These are phyloP conservation scores for Stegastes partitus DNA, from an alignment of 2,113 vertebrate genomes.

Conservation along the genomic window DNA sequence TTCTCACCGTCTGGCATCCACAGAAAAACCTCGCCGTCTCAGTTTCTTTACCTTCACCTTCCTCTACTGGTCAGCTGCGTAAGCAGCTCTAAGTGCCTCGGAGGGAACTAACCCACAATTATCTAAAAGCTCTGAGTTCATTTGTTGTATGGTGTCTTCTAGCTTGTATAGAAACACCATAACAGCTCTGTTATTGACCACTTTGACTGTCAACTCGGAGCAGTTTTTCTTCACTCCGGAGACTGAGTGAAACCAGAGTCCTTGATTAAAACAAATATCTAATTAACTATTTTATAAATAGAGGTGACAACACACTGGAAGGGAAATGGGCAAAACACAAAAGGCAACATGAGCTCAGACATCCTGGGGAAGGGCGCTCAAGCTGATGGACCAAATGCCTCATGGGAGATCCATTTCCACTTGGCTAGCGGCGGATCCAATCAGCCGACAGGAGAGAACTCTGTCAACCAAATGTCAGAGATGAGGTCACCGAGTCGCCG, in stretches of 20 bases:
- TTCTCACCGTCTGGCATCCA: not conserved
- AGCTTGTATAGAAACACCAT: slow-evolving; percentile 4
- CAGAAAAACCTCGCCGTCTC: not conserved
- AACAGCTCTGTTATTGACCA: slow-evolving; percentile 28
- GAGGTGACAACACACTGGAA: slow-evolving; percentile 13
- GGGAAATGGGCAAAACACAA: slow-evolving; percentile 45
- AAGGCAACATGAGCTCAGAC: slow-evolving; percentile 9
- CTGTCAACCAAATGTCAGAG: slow-evolving; percentile 55
- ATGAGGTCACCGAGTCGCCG: slow-evolving; percentile 46
- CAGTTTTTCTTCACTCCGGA: slow-evolving; percentile 1
- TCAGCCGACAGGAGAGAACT: slow-evolving; percentile 47
- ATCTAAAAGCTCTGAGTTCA: slow-evolving; percentile 9
- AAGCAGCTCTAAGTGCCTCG: not conserved
- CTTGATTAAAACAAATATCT: slow-evolving; percentile 23
- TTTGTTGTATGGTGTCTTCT: slow-evolving; percentile 10
- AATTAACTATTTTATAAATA: slow-evolving; percentile 12
- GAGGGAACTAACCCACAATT: slow-evolving; percentile 2
- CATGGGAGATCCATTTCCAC: slow-evolving; percentile 72
- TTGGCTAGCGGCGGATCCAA: slow-evolving; percentile 60
- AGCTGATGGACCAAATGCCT: slow-evolving; percentile 63
- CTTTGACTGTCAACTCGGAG: slow-evolving; percentile 27
- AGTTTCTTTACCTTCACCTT: slow-evolving; percentile 6
- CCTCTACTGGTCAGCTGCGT: not conserved
- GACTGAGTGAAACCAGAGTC: not conserved
- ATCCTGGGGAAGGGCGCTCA: slow-evolving; percentile 27